phyloP scores from a whole-genome alignment of 23 tunicate species.

The Styela clava region DNA sequence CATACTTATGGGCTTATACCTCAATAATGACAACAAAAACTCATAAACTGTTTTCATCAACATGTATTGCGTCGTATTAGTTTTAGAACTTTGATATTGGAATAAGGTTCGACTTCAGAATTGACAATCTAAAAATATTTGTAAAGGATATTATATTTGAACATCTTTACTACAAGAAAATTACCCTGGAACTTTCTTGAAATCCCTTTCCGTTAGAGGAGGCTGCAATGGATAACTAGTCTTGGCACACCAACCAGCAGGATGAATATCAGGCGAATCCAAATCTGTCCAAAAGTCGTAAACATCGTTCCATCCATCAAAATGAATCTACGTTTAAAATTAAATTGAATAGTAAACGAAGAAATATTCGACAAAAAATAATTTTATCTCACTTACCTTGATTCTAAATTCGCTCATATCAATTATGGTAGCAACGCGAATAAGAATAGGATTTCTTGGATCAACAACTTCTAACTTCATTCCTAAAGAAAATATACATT shows the following conservation, averaged over 20 bases:
- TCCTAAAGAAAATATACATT: constrained; percentile 15
- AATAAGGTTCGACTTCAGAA: too few relatives aligned
- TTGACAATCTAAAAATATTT: too few relatives aligned
- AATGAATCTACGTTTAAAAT: constrained; percentile 34
- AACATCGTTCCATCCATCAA: constrained; percentile 59
- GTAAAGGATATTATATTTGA: too few relatives aligned
- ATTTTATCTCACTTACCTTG: not conserved
- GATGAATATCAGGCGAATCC: constrained; percentile 59
- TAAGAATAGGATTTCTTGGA: constrained; percentile 39
- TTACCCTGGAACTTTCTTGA: constrained; percentile 11
- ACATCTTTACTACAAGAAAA: too few relatives aligned
- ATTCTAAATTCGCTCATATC: constrained; percentile 39
- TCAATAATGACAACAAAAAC: not conserved
- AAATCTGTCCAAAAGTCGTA: constrained; percentile 52
- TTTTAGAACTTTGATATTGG: too few relatives aligned
- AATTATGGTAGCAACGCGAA: constrained; percentile 56
- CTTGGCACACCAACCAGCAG: constrained; percentile 41
- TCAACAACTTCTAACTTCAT: constrained; percentile 78
- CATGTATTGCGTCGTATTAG: too few relatives aligned
- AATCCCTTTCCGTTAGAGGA: constrained; percentile 24
- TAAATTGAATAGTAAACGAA: not conserved
- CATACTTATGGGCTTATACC: not conserved
- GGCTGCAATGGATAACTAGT: constrained; percentile 39
- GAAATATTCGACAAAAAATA: not conserved
- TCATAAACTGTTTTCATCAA: too few relatives aligned